Conservation (phyloP, 2,113 vertebrate species). For the Macaca nemestrina region DNA sequence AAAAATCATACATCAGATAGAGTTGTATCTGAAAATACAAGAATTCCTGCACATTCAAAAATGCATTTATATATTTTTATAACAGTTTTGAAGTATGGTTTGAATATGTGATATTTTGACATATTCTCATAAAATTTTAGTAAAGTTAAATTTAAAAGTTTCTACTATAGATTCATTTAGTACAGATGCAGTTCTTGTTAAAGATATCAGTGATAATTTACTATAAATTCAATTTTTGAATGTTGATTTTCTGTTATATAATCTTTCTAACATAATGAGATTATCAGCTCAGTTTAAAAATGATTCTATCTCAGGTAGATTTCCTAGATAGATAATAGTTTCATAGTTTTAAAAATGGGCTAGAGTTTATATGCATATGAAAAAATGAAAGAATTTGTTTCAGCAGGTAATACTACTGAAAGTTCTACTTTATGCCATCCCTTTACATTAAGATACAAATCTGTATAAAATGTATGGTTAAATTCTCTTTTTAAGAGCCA, state of each 20-base stretch:
- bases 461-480: slow-evolving; percentile 62
- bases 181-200: neutral
- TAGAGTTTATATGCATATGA: slow-evolving; percentile 38
- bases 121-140: neutral
- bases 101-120: neutral
- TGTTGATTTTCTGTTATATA: neutral
- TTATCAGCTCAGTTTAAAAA: slow-evolving; percentile 1
- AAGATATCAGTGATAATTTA: neutral
- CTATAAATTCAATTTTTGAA: neutral
- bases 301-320: slow-evolving; percentile 52
- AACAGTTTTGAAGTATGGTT: neutral
- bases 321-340: slow-evolving; percentile 23
- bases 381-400: slow-evolving; percentile 59
- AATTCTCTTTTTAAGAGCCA: slow-evolving; percentile 64
- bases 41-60: neutral
- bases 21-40: neutral
- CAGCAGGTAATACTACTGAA: slow-evolving; percentile 23
- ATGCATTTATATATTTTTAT: neutral
- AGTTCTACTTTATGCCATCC: slow-evolving; percentile 57
- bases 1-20: neutral
- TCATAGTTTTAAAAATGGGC: slow-evolving; percentile 63
- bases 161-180: neutral
- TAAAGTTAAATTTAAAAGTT: neutral
- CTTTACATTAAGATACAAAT: slow-evolving; percentile 47
- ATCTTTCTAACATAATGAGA: neutral